Percentiles rank a stretch among this genome's conserved stretches.
Conservation (phyloP, 2,888 invertebrate genomes). For the Plebejus anna region DNA sequence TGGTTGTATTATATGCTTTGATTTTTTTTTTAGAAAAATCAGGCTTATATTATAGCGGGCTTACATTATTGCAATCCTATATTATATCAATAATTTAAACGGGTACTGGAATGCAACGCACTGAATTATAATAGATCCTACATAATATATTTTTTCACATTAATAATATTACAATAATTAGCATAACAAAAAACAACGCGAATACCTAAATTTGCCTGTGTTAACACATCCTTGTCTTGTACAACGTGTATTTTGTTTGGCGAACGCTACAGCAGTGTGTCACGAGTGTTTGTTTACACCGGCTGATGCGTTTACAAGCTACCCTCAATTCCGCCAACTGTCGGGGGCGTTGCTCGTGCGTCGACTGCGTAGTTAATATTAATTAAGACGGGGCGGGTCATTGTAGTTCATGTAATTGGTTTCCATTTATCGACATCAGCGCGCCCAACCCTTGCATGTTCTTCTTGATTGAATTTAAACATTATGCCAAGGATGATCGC, state of each 20-base stretch:
- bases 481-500: constrained; percentile 25
- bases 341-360: constrained; percentile 59
- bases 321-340: constrained; percentile 57
- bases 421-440: constrained; percentile 46
- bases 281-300: constrained; percentile 62
- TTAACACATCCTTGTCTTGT: not conserved
- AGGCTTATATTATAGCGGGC: too few relatives aligned
- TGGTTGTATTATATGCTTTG: too few relatives aligned
- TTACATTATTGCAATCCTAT: too few relatives aligned
- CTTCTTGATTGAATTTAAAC: constrained; percentile 36
- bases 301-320: constrained; percentile 60
- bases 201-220: too few relatives aligned
- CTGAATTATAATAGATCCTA: too few relatives aligned
- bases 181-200: too few relatives aligned
- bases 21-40: too few relatives aligned
- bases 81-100: too few relatives aligned
- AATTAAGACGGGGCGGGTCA: constrained; percentile 54
- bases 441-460: constrained; percentile 41
- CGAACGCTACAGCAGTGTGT: constrained; percentile 44
- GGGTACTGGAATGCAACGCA: too few relatives aligned
- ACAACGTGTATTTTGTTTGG: constrained; percentile 20
- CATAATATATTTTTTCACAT: too few relatives aligned
- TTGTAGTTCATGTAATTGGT: constrained; percentile 53
- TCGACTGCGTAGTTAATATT: constrained; percentile 55
- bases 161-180: too few relatives aligned